These are phyloP conservation scores for Thaumetopoea pityocampa DNA, from an alignment of 1,140 invertebrate genomes.

Conservation along the genomic window DNA sequence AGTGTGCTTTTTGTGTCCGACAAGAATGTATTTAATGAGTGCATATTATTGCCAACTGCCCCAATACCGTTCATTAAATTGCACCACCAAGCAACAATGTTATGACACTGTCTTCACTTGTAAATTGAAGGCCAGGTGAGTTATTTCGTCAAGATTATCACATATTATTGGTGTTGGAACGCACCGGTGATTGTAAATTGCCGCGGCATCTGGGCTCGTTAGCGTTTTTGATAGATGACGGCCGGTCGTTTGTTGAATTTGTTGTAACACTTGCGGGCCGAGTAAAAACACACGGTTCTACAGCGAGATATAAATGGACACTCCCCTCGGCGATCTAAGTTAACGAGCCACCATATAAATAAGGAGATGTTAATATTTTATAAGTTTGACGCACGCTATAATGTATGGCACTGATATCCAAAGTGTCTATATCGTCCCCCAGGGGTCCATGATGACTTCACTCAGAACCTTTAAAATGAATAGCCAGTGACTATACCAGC, in stretches of 20 bases:
- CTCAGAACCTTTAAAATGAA: too few relatives aligned
- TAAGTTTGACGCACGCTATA: slow-evolving; percentile 25
- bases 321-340: slow-evolving; percentile 67
- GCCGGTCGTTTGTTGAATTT: slow-evolving; percentile 67
- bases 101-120: slow-evolving; percentile 36
- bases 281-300: slow-evolving; percentile 69
- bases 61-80: slow-evolving; percentile 1
- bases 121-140: slow-evolving; percentile 49
- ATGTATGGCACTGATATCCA: slow-evolving; percentile 14
- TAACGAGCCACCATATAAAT: slow-evolving; percentile 72
- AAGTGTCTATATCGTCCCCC: slow-evolving; percentile 22
- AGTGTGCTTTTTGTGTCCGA: too few relatives aligned
- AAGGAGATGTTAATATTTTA: slow-evolving; percentile 46
- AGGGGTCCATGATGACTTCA: too few relatives aligned
- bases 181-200: slow-evolving; percentile 61
- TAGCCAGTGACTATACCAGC: too few relatives aligned
- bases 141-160: slow-evolving; percentile 59
- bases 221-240: slow-evolving; percentile 75
- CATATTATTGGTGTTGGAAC: slow-evolving; percentile 52
- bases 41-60: slow-evolving; percentile 7
- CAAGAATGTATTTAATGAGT: background rate
- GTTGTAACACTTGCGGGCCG: slow-evolving; percentile 57
- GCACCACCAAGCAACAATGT: slow-evolving; percentile 29
- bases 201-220: slow-evolving; percentile 67
- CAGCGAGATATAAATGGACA: slow-evolving; percentile 64